These are phyloP conservation scores for Idaea aversata DNA, from an alignment of 2,888 invertebrate genomes.

Conservation along the genomic window DNA sequence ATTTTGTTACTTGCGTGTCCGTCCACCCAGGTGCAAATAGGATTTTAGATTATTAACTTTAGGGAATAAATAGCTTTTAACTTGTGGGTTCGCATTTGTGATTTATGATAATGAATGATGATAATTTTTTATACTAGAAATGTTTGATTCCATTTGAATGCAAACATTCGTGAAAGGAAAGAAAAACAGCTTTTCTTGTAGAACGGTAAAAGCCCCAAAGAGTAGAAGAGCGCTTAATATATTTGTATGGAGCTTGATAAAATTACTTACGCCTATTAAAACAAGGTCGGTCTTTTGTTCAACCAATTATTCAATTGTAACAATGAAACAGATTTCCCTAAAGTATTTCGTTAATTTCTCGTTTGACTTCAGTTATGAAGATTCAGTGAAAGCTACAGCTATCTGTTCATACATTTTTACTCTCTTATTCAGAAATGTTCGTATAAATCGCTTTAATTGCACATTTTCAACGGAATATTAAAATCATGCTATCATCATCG, in stretches of 20 bases:
- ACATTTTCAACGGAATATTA: constrained; percentile 15
- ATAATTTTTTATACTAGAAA: neutral
- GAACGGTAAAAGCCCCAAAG: neutral
- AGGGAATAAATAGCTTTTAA: neutral
- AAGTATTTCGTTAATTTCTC: neutral
- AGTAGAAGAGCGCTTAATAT: neutral
- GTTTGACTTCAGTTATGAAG: neutral
- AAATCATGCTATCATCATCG: constrained; percentile 20
- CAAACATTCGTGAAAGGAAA: neutral
- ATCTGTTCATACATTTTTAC: neutral
- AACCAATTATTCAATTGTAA: neutral
- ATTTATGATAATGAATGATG: neutral
- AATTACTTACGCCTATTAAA: neutral
- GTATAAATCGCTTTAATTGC: constrained; percentile 7
- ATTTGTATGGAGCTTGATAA: neutral
- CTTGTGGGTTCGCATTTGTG: neutral
- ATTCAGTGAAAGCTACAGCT: neutral
- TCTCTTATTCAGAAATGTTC: neutral
- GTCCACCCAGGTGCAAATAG: neutral
- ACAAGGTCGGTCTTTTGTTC: neutral
- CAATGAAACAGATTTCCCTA: neutral
- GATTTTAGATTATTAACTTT: neutral
- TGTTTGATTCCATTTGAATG: too few species aligned
- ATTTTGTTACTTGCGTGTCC: constrained; percentile 1
- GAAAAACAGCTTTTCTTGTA: neutral